These are phyloP conservation scores for Cetonia aurata DNA, from an alignment of 2,888 invertebrate species.

Conservation along the genomic window DNA sequence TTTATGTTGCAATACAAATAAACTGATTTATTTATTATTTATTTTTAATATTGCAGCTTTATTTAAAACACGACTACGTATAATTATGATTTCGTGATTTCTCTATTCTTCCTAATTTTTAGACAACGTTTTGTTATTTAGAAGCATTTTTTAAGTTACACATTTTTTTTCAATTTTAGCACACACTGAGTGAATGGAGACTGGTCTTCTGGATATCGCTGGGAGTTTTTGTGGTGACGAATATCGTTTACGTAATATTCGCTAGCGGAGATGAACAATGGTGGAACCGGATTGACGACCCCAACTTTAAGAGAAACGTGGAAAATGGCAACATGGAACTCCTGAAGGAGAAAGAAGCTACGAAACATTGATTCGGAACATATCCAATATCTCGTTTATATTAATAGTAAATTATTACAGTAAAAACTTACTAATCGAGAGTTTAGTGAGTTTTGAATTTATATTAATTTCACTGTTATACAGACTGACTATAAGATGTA, in stretches of 20 bases:
- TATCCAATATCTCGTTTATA: background rate
- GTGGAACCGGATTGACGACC: conserved; percentile 70
- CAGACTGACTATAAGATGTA: background rate
- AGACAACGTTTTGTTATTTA: too few species aligned
- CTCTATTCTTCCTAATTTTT: too few species aligned
- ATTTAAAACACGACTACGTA: too few species aligned
- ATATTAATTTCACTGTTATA: background rate
- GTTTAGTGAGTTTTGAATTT: background rate
- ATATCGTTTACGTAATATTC: conserved; percentile 74
- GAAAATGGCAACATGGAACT: conserved; percentile 34
- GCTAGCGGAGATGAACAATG: conserved; percentile 79
- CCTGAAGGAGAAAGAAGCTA: conserved; percentile 16
- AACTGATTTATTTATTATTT: too few species aligned
- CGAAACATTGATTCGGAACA: conserved; percentile 14
- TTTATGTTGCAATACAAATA: too few species aligned
- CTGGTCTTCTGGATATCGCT: conserved; percentile 82
- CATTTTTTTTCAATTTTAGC: conserved; percentile 62
- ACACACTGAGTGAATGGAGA: conserved; percentile 76
- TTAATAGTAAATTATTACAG: conserved; percentile 12
- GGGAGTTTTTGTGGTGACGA: conserved; percentile 73
- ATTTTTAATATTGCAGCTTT: too few species aligned
- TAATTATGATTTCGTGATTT: too few species aligned
- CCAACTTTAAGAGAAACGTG: conserved; percentile 23
- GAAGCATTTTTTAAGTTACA: too few species aligned
- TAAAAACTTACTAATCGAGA: background rate